Percentiles rank a stretch among this genome's conserved stretches.
Evolutionary conservation across 2,113 vertebrate species (phyloP).

Genomic region (Craseonycteris thonglongyai): DNA sequence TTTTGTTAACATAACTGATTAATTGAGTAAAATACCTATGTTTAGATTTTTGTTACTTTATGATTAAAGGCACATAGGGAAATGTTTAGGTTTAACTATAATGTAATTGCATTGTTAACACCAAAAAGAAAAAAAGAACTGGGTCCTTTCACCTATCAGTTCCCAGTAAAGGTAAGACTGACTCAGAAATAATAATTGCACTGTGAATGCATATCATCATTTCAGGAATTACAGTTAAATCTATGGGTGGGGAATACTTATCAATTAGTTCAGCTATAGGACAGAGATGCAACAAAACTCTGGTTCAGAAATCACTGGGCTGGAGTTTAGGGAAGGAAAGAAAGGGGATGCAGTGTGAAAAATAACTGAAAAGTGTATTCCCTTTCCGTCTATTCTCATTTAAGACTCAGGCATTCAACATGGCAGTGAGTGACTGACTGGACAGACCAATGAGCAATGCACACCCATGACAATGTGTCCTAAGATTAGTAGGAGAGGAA

Average conservation of each 20-base stretch:
- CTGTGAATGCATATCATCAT: background rate
- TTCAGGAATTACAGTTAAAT: background rate
- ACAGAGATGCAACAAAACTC: background rate
- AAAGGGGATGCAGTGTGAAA: background rate
- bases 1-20: background rate
- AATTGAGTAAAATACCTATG: background rate
- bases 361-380: background rate
- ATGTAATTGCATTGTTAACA: background rate
- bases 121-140: too few relatives aligned
- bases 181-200: background rate
- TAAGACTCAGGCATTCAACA: background rate
- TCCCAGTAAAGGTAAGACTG: background rate
- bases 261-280: background rate
- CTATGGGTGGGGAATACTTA: background rate
- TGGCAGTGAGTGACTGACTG: background rate
- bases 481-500: background rate
- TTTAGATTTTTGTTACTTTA: background rate
- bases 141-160: background rate
- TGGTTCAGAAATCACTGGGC: background rate
- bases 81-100: background rate
- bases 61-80: background rate
- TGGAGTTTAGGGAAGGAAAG: background rate
- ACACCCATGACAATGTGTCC: fast-evolving
- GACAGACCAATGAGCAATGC: background rate
- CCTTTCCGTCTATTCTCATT: background rate